Conservation (phyloP, 2,888 invertebrate genomes). For the Mythimna pallens region DNA sequence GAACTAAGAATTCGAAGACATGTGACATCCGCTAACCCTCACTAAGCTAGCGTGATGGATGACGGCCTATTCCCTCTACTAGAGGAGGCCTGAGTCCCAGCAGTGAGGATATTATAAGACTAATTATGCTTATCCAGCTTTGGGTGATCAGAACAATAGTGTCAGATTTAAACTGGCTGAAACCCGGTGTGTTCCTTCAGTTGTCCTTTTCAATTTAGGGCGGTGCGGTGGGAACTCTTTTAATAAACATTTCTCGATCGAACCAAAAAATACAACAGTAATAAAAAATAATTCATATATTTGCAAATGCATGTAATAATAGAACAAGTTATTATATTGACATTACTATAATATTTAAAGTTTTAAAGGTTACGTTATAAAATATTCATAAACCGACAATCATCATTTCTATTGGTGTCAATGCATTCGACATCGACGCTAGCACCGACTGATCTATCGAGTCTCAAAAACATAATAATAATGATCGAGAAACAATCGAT, state of each 20-base stretch:
- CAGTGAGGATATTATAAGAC: too few species aligned
- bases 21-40: too few species aligned
- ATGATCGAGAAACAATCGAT: conserved; percentile 54
- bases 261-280: background rate
- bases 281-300: background rate
- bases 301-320: background rate
- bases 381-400: conserved; percentile 22
- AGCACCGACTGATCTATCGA: conserved; percentile 13
- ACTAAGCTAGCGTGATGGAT: too few species aligned
- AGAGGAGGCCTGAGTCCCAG: too few species aligned
- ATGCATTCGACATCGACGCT: conserved; percentile 43
- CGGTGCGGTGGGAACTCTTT: too few species aligned
- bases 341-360: conserved; percentile 6
- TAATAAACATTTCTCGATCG: background rate
- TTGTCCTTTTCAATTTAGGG: too few species aligned
- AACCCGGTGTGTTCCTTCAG: too few species aligned
- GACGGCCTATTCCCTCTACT: too few species aligned
- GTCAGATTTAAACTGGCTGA: too few species aligned
- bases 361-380: conserved; percentile 24
- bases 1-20: too few species aligned
- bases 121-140: background rate
- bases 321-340: background rate
- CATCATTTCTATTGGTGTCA: conserved; percentile 50
- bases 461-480: conserved; percentile 34
- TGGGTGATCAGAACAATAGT: too few species aligned